Base-by-base conservation (phyloP, 2,113 vertebrate species). In the Macrotis lagotis region DNA sequence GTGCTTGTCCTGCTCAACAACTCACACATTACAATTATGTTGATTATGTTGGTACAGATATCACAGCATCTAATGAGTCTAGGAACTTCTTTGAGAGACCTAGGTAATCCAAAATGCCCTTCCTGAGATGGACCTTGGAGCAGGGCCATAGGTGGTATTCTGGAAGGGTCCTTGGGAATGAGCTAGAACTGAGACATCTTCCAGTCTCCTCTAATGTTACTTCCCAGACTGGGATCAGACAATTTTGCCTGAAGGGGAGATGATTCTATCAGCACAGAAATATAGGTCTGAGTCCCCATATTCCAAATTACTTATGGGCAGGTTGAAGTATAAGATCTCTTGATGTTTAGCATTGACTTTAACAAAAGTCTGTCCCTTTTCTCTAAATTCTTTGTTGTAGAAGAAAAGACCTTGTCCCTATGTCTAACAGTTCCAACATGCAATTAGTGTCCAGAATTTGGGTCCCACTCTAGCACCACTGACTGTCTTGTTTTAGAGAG, bases 281-380 rank as follows among this genome's bases (percentile, higher is more conserved):
- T 48, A 49, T 0, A 25, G 0, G 16, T 26, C 44, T 0, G 28
- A 74, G 83, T 88, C 51, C 49, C 90, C 51, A 8, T 6, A 50
- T 8, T 88, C 24, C 1, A 3, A 0, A 0, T 10, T 31, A 1
- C 44, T 50, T 52, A 31, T 74, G 25, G 53, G 91, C n/a, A 93
- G 55, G 10, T 1, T n/a, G 0, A 8, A 92, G 7, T 10, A 48
- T 0, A 0, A 6, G 11, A 0, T 12, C 0, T 28, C 1, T 2
- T 48, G 24, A 22, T 50, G 37, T 25, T 91, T n/a, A 50, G 31
- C 52, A 51, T 90, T 93, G 31, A 96, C 93, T 8, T 0, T 0
- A 9, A 47, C 24, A 47, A 90, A 91, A 28, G 1, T 37, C 88
- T 12, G 51, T 74, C 37, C 22, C n/a, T 92, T 74, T 37, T 55